Percentiles rank a stretch among this genome's conserved stretches.
phyloP scores from a whole-genome alignment of 2,888 invertebrate species.

The Leptogaster cylindrica region DNA sequence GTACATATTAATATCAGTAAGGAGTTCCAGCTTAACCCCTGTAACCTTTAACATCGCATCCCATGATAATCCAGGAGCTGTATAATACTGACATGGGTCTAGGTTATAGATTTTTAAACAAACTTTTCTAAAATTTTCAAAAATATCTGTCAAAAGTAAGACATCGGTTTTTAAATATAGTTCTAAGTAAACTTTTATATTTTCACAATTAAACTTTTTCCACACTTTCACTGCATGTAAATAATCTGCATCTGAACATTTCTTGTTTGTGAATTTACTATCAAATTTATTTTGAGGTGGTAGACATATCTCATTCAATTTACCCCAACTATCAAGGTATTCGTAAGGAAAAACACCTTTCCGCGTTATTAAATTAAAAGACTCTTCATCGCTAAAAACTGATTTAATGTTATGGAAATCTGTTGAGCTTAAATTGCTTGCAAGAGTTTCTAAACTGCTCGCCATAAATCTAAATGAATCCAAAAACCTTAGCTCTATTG shows the following conservation, averaged over 20 bases:
- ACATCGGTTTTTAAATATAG: conserved; percentile 55
- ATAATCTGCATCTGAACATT: conserved; percentile 51
- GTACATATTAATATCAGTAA: conserved; percentile 19
- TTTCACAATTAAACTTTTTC: conserved; percentile 52
- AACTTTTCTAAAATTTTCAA: conserved; percentile 25
- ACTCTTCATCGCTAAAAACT: background rate
- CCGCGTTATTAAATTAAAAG: conserved; percentile 43
- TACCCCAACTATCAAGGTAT: conserved; percentile 49
- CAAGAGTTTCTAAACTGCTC: conserved; percentile 24
- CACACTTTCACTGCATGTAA: conserved; percentile 54
- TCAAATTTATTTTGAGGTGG: conserved; percentile 47
- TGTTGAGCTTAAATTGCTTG: background rate
- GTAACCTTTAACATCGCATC: conserved; percentile 23
- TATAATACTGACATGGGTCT: conserved; percentile 29
- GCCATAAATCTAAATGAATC: conserved; percentile 38
- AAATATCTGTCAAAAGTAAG: conserved; percentile 53
- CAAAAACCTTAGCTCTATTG: conserved; percentile 43
- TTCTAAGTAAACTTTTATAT: conserved; percentile 54
- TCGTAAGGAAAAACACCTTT: conserved; percentile 55
- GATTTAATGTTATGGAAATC: background rate
- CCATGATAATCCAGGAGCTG: conserved; percentile 26
- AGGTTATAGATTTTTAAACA: conserved; percentile 13
- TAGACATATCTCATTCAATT: conserved; percentile 48
- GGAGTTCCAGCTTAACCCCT: conserved; percentile 1
- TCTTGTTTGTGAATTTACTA: conserved; percentile 48